phyloP scores from a whole-genome alignment of 2,888 invertebrate species.

The Laspeyria flexula region DNA sequence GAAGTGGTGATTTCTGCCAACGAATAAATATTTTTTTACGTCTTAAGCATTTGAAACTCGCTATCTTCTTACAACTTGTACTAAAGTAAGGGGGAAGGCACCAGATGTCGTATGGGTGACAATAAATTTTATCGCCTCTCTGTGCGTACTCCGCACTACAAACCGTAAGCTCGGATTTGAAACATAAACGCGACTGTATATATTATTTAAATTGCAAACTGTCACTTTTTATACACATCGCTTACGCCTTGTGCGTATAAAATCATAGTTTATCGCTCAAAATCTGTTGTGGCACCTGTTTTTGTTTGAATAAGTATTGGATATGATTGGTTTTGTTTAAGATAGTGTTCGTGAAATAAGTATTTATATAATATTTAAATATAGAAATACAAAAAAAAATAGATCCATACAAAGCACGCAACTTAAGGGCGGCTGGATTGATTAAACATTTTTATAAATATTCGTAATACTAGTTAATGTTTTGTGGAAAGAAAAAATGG shows the following conservation, averaged over 20 bases:
- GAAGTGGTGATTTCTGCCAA: too few relatives aligned
- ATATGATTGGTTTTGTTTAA: neutral
- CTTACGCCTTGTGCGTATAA: slow-evolving; percentile 37
- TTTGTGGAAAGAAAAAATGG: too few relatives aligned
- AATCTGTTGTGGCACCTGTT: slow-evolving; percentile 13
- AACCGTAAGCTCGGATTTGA: slow-evolving; percentile 77
- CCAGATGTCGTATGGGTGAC: slow-evolving; percentile 83
- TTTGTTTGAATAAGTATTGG: slow-evolving; percentile 1
- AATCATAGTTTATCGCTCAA: slow-evolving; percentile 28
- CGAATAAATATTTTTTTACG: too few relatives aligned
- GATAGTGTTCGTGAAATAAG: too few relatives aligned
- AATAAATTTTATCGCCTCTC: slow-evolving; percentile 84
- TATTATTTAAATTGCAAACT: slow-evolving; percentile 69
- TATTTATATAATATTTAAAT: too few relatives aligned
- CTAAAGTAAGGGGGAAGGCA: slow-evolving; percentile 64
- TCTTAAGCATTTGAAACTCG: slow-evolving; percentile 2
- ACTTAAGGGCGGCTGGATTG: too few relatives aligned
- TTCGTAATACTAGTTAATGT: too few relatives aligned
- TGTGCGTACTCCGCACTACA: slow-evolving; percentile 78
- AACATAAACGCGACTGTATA: slow-evolving; percentile 71
- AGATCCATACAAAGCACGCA: too few relatives aligned
- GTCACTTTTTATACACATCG: slow-evolving; percentile 60
- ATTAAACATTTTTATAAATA: too few relatives aligned
- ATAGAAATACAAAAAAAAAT: too few relatives aligned
- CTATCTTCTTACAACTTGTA: slow-evolving; percentile 33